Conservation (phyloP, 2,113 vertebrate genomes). For the Brienomyrus brachyistius region DNA sequence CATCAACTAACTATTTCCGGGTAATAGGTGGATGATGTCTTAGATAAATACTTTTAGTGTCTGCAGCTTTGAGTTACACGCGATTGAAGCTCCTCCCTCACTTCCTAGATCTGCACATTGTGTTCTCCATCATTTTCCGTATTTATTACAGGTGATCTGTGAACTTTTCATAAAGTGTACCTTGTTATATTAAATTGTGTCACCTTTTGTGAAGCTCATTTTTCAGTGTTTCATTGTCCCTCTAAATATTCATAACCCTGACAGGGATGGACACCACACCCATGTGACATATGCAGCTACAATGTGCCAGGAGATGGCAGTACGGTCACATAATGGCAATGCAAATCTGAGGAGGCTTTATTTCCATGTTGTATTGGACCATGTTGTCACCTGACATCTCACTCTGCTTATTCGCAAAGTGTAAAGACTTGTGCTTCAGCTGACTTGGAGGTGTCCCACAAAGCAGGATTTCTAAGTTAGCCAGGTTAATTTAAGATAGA, state of each 20-base stretch:
- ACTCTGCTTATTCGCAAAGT: not conserved
- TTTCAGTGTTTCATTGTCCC: not conserved
- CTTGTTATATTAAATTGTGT: not conserved
- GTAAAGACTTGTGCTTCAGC: not conserved
- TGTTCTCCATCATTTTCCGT: slow-evolving; percentile 8
- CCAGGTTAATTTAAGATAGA: no score
- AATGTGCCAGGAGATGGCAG: not conserved
- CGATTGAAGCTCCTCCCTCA: not conserved
- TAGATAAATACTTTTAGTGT: slow-evolving; percentile 3
- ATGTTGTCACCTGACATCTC: not conserved
- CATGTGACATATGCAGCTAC: not conserved
- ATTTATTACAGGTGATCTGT: slow-evolving; percentile 5
- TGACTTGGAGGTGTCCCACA: not conserved
- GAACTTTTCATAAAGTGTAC: not conserved
- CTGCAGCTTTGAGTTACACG: slow-evolving; percentile 2
- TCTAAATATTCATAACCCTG: not conserved
- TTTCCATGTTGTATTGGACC: not conserved
- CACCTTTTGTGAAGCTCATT: not conserved
- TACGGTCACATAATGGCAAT: not conserved
- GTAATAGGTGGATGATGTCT: not conserved
- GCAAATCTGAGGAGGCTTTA: not conserved
- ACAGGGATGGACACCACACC: not conserved
- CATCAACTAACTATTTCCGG: not conserved
- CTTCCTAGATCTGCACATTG: not conserved
- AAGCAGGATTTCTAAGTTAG: no score